A percentile compares a stretch with the other conserved stretches of the same genome.
phyloP scores from a whole-genome alignment of 1,140 invertebrate species.

The Zophobas morio region DNA sequence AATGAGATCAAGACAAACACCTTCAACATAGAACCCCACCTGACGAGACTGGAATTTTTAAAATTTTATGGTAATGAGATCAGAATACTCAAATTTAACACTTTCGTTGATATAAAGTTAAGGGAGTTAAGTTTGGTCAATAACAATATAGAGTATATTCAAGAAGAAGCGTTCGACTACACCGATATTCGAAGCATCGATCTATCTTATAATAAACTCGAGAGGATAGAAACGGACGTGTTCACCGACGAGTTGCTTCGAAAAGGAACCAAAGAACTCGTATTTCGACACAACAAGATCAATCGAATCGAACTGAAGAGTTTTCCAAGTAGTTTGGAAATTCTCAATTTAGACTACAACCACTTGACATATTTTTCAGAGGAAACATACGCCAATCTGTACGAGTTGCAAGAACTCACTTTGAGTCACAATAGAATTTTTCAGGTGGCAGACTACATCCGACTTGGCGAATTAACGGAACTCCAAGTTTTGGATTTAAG shows the following conservation, averaged over 20 bases:
- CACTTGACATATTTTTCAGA: not conserved
- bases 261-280: conserved; percentile 11
- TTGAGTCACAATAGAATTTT: conserved; percentile 3
- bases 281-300: not conserved
- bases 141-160: conserved; percentile 13
- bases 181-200: not conserved
- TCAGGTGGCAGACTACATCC: not conserved
- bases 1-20: conserved; percentile 7
- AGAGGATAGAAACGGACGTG: conserved; percentile 2
- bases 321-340: conserved; percentile 25
- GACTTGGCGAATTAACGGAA: not conserved
- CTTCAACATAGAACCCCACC: not conserved
- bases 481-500: conserved; percentile 23
- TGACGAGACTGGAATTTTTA: not conserved
- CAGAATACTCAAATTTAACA: not conserved
- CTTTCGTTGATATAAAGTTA: conserved; percentile 8
- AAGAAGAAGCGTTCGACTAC: conserved; percentile 5
- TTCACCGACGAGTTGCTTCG: not conserved
- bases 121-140: conserved; percentile 8
- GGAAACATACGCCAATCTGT: not conserved
- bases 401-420: conserved; percentile 1
- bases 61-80: conserved; percentile 15
- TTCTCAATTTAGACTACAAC: conserved; percentile 22
- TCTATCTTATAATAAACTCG: conserved; percentile 6
- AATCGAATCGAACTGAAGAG: not conserved